These are phyloP conservation scores for Esox niger DNA, from an alignment of 2,113 vertebrate genomes.

Conservation along the genomic window DNA sequence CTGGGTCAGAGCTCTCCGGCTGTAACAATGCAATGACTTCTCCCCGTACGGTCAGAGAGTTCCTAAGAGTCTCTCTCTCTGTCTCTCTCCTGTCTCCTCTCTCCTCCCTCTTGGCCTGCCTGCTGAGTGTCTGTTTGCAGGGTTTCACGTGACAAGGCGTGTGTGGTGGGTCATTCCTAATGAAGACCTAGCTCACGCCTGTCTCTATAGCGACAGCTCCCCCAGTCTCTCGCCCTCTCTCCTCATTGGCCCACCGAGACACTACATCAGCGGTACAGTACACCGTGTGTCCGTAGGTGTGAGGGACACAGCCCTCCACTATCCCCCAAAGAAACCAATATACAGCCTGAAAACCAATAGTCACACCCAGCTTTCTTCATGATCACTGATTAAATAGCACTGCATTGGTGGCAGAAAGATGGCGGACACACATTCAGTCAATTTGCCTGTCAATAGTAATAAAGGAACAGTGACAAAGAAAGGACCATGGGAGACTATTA, in stretches of 20 bases:
- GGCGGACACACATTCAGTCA: slow-evolving; percentile 40
- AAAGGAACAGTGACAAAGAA: slow-evolving; percentile 43
- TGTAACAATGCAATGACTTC: slow-evolving; percentile 53
- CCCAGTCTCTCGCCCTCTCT: slow-evolving; percentile 27
- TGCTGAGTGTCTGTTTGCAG: slow-evolving; percentile 46
- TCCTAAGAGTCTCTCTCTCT: slow-evolving; percentile 3
- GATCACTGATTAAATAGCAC: slow-evolving; percentile 34
- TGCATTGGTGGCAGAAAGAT: slow-evolving; percentile 34
- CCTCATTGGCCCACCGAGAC: slow-evolving; percentile 17
- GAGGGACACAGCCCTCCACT: slow-evolving; percentile 14
- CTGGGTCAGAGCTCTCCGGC: slow-evolving; percentile 47
- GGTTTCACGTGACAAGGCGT: slow-evolving; percentile 52
- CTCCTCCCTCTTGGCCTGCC: slow-evolving; percentile 35
- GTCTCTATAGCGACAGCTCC: slow-evolving; percentile 62
- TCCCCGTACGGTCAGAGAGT: slow-evolving; percentile 49
- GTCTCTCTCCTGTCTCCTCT: slow-evolving; percentile 23
- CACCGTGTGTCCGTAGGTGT: too few relatives aligned
- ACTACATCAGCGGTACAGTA: slow-evolving; percentile 37
- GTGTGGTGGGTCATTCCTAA: slow-evolving; percentile 69
- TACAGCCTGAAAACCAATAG: slow-evolving; percentile 15
- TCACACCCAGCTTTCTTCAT: slow-evolving; percentile 17
- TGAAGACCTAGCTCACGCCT: slow-evolving; percentile 60
- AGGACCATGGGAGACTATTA: slow-evolving; percentile 40
- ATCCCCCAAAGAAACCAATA: slow-evolving; percentile 7
- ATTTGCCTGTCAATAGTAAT: slow-evolving; percentile 40